Evolutionary conservation across 1,140 invertebrate genomes (phyloP), one percentile per base, ranked within the genome.

Genomic region (Cataglyphis hispanica): DNA sequence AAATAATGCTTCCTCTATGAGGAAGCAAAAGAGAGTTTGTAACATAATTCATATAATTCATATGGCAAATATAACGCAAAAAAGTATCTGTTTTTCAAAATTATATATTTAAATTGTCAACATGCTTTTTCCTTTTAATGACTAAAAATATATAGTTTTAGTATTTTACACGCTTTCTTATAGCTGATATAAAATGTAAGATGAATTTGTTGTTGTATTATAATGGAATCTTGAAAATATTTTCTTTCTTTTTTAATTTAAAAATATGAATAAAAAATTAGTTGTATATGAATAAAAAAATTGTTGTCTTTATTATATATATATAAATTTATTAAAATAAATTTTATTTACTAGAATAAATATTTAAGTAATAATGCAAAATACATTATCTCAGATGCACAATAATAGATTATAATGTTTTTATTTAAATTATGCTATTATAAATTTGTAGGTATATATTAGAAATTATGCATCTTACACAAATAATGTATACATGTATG

Each of bases 361-460:
- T 37, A 16, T 37, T n/a, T 2, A 64, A n/a, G 11, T 8, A 64
- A 64, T n/a, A 8, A 7, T 37, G 19, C 19, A n/a, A 34, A 56
- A 56, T 56, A 56, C 6, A 16, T 61, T 61, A 31, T 31, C 25
- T 25, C 19, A 40, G 2, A 25, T 5, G n/a, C 37, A 6, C 64
- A 25, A 69, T 22, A 27, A 53, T 3, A 19, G 50, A 53, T 53
- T 53, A 19, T 53, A 53, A 19, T 53, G 19, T 70, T 50, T 50
- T 50, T 27, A 69, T 50, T 50, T 50, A 50, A 46, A n/a, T 6
- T 70, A 46, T 50, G 22, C 8, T 43, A 25, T n/a, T 19, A 22
- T 13, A 70, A 70, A 50, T 7, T 69, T 70, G 7, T 72, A 50
- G 16, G 31, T 50, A 70, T 50, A 70, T 50, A n/a, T n/a, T 56